phyloP scores from a whole-genome alignment of 2,888 invertebrate genomes.

The Cantharis lateralis region DNA sequence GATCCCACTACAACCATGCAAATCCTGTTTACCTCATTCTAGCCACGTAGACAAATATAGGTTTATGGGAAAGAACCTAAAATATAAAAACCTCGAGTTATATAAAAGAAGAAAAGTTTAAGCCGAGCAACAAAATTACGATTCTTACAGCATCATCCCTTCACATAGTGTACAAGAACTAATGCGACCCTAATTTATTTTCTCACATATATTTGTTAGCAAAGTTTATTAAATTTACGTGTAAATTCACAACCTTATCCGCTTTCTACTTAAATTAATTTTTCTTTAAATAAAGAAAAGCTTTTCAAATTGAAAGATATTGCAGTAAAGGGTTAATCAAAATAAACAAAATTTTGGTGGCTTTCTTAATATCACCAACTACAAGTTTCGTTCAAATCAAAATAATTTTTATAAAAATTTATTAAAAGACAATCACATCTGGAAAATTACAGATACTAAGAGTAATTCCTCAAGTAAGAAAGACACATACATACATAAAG shows the following conservation, averaged over 20 bases:
- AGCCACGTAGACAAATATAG: slow-evolving; percentile 21
- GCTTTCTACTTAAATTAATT: not conserved
- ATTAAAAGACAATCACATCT: no score
- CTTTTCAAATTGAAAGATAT: not conserved
- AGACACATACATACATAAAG: no score
- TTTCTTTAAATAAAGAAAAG: not conserved
- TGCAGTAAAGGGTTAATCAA: not conserved
- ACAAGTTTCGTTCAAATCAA: not conserved
- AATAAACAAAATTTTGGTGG: not conserved
- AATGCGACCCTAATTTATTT: slow-evolving; percentile 21
- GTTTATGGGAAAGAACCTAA: slow-evolving; percentile 17
- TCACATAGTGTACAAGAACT: slow-evolving; percentile 16
- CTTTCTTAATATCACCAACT: not conserved
- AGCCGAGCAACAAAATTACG: slow-evolving; percentile 20
- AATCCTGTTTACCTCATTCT: slow-evolving; percentile 20
- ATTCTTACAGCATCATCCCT: slow-evolving; percentile 17
- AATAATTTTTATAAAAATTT: not conserved
- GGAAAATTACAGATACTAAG: no score
- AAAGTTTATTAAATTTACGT: slow-evolving; percentile 15
- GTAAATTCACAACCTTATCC: slow-evolving; percentile 7
- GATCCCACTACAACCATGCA: slow-evolving; percentile 11
- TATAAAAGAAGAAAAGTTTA: slow-evolving; percentile 14
- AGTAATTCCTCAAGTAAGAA: no score
- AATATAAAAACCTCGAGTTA: slow-evolving; percentile 16
- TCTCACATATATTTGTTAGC: slow-evolving; percentile 13